Percentiles rank a stretch among this genome's conserved stretches.
These are phyloP conservation scores for Aricia artaxerxes DNA, from an alignment of 2,888 invertebrate species.

Conservation along the genomic window DNA sequence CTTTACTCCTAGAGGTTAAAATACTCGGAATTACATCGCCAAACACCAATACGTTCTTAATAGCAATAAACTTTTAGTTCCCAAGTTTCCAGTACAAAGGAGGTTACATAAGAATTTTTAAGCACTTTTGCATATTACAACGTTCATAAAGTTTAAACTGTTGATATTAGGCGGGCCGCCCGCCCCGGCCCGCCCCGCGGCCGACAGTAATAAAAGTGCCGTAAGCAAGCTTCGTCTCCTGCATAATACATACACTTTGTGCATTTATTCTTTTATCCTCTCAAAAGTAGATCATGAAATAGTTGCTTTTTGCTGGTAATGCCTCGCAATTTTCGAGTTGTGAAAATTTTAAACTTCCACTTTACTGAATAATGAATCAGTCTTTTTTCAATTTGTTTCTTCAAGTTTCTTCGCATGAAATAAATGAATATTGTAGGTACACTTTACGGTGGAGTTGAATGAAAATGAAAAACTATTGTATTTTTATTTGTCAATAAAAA, in stretches of 20 bases:
- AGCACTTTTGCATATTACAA: conserved; percentile 40
- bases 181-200: background rate
- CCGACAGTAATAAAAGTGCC: conserved; percentile 40
- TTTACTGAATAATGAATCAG: background rate
- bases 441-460: background rate
- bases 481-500: too few species aligned
- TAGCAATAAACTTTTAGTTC: conserved; percentile 32
- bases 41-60: conserved; percentile 25
- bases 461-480: too few species aligned
- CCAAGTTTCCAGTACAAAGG: conserved; percentile 27
- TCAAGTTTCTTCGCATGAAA: background rate
- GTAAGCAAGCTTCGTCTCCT: conserved; percentile 39
- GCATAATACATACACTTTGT: conserved; percentile 38
- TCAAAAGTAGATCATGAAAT: conserved; percentile 34
- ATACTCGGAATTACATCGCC: conserved; percentile 39
- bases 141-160: conserved; percentile 43
- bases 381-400: background rate
- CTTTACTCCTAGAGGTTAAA: conserved; percentile 42
- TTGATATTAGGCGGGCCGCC: conserved; percentile 38
- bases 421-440: background rate
- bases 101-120: conserved; percentile 36
- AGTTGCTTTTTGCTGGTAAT: conserved; percentile 11
- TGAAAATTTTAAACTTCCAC: conserved; percentile 13
- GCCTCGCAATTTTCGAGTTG: background rate
- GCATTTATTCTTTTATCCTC: conserved; percentile 34